A percentile compares a stretch with the other conserved stretches of the same genome.
Conservation (phyloP, 2,113 vertebrate genomes). For the Meleagris gallopavo region DNA sequence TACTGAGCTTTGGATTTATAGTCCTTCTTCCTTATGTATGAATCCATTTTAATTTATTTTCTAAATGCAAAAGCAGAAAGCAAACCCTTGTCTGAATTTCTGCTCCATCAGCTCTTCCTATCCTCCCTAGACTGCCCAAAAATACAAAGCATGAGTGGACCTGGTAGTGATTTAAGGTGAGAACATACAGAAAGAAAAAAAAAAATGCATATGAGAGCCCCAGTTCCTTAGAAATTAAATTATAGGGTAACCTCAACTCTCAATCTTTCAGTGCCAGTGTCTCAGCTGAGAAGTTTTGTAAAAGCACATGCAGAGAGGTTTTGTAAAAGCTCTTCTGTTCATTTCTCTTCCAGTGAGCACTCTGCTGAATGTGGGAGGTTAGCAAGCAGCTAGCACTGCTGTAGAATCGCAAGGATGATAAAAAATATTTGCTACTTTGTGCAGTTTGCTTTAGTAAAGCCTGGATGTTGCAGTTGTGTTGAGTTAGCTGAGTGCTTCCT, state of each 20-base stretch:
- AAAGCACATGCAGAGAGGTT: too few relatives aligned
- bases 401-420: not conserved
- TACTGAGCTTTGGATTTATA: not conserved
- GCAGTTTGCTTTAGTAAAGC: not conserved
- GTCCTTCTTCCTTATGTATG: not conserved
- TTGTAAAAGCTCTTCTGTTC: not conserved
- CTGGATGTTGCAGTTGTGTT: accelerated
- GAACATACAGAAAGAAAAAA: not conserved
- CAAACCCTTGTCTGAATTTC: not conserved
- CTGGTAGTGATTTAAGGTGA: not conserved
- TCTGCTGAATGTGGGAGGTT: not conserved
- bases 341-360: not conserved
- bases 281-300: not conserved
- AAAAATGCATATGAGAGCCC: not conserved
- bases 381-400: not conserved
- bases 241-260: not conserved
- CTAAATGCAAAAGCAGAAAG: not conserved
- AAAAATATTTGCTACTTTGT: not conserved
- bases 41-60: not conserved
- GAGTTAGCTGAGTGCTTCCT: not conserved
- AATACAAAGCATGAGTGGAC: not conserved
- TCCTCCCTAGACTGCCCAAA: not conserved
- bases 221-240: not conserved
- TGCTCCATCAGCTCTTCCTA: not conserved
- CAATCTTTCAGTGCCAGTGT: not conserved